Conservation (phyloP, 2,888 invertebrate species). For the Dolichomitus sp. region DNA sequence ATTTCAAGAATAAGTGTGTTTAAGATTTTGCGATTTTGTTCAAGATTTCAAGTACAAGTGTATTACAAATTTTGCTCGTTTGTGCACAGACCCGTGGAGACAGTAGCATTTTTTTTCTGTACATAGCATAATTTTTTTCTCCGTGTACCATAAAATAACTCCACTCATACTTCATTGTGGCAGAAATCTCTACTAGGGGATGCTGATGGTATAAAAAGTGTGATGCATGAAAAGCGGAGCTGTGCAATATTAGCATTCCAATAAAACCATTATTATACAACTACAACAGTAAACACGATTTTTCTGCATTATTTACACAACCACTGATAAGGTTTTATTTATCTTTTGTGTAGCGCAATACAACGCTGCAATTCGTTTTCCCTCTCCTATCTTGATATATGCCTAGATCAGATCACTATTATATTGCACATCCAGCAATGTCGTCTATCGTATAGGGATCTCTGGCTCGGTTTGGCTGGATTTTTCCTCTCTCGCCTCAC, state of each 20-base stretch:
- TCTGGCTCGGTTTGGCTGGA: conserved; percentile 52
- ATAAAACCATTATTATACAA: neutral
- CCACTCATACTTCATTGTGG: no score
- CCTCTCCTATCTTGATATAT: conserved; percentile 57
- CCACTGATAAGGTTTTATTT: neutral
- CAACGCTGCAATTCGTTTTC: conserved; percentile 8
- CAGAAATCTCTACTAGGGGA: no score
- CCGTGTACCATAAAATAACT: no score
- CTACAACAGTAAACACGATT: neutral
- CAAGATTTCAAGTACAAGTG: no score
- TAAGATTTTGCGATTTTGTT: no score
- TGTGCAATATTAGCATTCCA: neutral
- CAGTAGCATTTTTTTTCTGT: no score
- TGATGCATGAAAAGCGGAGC: no score
- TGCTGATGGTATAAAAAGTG: no score
- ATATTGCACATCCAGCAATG: conserved; percentile 33
- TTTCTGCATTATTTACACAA: neutral
- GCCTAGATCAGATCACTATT: conserved; percentile 63
- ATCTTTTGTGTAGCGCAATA: neutral
- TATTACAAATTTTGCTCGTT: no score
- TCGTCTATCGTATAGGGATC: conserved; percentile 52
- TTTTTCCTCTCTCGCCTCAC: conserved; percentile 56
- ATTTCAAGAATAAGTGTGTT: no score
- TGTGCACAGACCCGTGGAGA: no score
- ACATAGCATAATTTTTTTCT: no score